Conservation (phyloP, 1,140 invertebrate genomes). For the Artemia franciscana region DNA sequence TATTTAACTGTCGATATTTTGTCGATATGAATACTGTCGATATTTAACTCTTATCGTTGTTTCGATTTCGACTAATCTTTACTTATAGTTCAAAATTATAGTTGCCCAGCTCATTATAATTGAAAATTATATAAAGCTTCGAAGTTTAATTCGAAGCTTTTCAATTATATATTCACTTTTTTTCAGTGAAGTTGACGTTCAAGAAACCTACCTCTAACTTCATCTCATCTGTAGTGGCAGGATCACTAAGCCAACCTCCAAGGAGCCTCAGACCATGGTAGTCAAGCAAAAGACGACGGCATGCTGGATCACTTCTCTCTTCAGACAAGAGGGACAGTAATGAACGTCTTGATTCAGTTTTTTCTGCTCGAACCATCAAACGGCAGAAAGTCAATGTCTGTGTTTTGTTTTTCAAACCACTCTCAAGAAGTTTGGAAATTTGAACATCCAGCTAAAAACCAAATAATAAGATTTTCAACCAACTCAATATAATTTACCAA, state of each 20-base stretch:
- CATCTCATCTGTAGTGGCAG: conserved; percentile 15
- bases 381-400: conserved; percentile 68
- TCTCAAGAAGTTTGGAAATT: conserved; percentile 39
- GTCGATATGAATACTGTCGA: no score
- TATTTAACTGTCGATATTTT: no score
- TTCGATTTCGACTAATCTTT: no score
- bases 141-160: no score
- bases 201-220: conserved; percentile 11
- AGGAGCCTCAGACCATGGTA: conserved; percentile 75
- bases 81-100: no score
- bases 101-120: no score
- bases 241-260: conserved; percentile 71
- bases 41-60: no score
- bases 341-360: conserved; percentile 39
- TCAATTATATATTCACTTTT: no score
- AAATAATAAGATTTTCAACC: conserved; percentile 14
- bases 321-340: conserved; percentile 33
- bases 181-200: no score
- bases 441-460: conserved; percentile 42
- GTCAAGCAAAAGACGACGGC: conserved; percentile 67
- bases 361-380: conserved; percentile 73
- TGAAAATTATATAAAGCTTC: no score
- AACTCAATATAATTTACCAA: conserved; percentile 21
- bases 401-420: conserved; percentile 59
- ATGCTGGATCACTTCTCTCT: conserved; percentile 39